phyloP scores from a whole-genome alignment of 2,113 vertebrate genomes.

The Triplophysa tibetana region DNA sequence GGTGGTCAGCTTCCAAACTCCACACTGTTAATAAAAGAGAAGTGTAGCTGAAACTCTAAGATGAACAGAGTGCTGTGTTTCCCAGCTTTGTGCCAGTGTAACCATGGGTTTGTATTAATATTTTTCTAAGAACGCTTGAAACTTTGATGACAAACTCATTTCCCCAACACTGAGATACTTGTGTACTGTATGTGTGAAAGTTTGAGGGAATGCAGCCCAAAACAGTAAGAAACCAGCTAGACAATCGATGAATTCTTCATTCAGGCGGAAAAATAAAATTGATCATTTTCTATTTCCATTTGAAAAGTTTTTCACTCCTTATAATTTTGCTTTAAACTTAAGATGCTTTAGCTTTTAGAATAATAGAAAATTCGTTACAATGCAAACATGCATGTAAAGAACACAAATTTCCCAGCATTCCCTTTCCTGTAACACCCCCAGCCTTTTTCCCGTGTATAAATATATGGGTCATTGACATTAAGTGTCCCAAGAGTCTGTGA shows the following conservation, averaged over 20 bases:
- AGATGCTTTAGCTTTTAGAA: background rate
- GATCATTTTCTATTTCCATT: background rate
- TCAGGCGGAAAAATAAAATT: background rate
- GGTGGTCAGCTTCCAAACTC: constrained; percentile 45
- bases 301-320: background rate
- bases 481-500: background rate
- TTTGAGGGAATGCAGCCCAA: background rate
- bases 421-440: background rate
- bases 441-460: background rate
- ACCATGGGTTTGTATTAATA: constrained; percentile 55
- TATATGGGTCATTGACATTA: constrained; percentile 26
- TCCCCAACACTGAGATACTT: background rate
- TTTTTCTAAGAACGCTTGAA: constrained; percentile 48
- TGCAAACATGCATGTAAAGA: constrained; percentile 13
- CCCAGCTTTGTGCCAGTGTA: constrained; percentile 42
- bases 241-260: background rate
- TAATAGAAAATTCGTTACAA: background rate
- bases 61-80: constrained; percentile 44
- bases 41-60: constrained; percentile 37
- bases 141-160: constrained; percentile 51
- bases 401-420: constrained; percentile 9
- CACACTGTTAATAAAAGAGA: constrained; percentile 41
- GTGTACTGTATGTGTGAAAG: background rate
- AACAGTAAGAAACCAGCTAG: constrained; percentile 7
- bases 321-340: background rate